Percentiles rank a stretch among this genome's conserved stretches.
phyloP scores from a whole-genome alignment of 2,113 vertebrate genomes.

The Petrocephalus zakoni region DNA sequence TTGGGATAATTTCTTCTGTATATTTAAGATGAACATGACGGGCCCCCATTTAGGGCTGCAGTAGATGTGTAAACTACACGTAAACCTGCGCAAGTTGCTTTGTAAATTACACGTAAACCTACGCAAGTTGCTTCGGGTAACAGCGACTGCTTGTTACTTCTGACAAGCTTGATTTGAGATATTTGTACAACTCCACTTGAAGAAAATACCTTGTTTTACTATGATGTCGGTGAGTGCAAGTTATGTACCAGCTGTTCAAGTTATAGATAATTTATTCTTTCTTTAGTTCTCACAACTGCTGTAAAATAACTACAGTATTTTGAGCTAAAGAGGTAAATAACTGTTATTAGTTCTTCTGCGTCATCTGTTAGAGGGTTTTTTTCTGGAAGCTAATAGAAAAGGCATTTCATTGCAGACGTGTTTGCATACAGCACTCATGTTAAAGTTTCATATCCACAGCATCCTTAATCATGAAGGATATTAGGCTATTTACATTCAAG shows the following conservation, averaged over 20 bases:
- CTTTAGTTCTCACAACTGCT: background rate
- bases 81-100: background rate
- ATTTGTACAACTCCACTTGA: background rate
- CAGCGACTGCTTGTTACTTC: background rate
- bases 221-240: background rate
- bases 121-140: background rate
- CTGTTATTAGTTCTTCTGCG: background rate
- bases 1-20: background rate
- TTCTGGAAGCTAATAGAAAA: background rate
- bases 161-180: background rate
- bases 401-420: background rate
- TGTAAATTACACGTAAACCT: background rate
- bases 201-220: background rate
- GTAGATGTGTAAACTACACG: background rate
- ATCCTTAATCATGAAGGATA: background rate
- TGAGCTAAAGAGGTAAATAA: background rate
- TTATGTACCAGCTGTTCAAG: background rate
- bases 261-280: background rate
- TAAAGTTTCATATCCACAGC: background rate
- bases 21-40: background rate
- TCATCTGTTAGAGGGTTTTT: conserved; percentile 2
- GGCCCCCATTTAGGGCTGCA: background rate
- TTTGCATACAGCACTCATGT: background rate
- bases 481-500: background rate
- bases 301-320: background rate